Conservation (phyloP, 2,888 invertebrate species). For the Acrobasis repandana region DNA sequence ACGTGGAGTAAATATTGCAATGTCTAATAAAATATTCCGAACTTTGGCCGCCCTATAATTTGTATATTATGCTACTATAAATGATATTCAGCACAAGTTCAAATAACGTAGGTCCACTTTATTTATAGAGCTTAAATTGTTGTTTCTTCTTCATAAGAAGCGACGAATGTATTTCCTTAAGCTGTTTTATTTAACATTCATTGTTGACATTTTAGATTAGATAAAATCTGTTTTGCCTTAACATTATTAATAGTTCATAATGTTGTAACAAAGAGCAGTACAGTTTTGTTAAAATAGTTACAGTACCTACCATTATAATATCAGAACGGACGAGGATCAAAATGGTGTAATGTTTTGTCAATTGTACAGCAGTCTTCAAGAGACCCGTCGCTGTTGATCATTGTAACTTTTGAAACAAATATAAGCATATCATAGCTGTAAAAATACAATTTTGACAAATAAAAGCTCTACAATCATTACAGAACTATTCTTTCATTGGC, state of each 20-base stretch:
- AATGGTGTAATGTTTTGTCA: conserved; percentile 74
- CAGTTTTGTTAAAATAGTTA: conserved; percentile 73
- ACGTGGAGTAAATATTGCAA: not conserved
- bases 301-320: conserved; percentile 51
- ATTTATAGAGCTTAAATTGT: conserved; percentile 75
- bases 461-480: conserved; percentile 87
- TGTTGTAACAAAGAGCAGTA: conserved; percentile 74
- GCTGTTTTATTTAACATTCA: conserved; percentile 80
- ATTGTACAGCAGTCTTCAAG: conserved; percentile 71
- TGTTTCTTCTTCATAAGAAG: conserved; percentile 54
- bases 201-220: conserved; percentile 82
- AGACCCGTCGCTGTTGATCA: conserved; percentile 82
- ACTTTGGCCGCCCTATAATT: conserved; percentile 26
- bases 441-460: conserved; percentile 92
- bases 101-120: conserved; percentile 79
- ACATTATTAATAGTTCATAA: conserved; percentile 78
- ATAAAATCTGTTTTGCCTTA: conserved; percentile 80
- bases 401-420: conserved; percentile 87
- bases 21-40: conserved; percentile 2
- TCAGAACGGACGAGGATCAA: conserved; percentile 65
- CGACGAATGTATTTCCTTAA: conserved; percentile 63
- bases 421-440: conserved; percentile 97
- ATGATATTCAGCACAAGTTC: conserved; percentile 77
- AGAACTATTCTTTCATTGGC: conserved; percentile 59
- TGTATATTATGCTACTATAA: conserved; percentile 66